Conservation (phyloP, 1,140 invertebrate species). For the Sipha flava region DNA sequence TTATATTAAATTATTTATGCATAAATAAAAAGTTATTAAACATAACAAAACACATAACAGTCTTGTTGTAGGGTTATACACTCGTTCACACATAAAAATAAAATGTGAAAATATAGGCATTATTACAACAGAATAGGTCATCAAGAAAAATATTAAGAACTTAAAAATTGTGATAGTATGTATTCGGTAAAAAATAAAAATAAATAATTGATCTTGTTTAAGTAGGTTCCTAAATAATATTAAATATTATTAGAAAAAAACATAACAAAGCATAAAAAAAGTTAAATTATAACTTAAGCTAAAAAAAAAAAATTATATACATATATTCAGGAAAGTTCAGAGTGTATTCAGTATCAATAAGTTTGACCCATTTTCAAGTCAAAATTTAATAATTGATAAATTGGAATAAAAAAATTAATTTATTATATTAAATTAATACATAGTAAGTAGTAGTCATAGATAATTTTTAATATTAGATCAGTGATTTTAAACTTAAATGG, state of each 20-base stretch:
- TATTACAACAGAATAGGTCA: slow-evolving; percentile 10
- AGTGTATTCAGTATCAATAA: not conserved
- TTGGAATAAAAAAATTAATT: not conserved
- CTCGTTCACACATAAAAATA: not conserved
- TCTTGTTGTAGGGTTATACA: slow-evolving; percentile 11
- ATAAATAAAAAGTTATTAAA: not conserved
- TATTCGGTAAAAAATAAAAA: not conserved
- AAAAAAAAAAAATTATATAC: not conserved
- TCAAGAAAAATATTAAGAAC: not conserved
- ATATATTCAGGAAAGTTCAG: not conserved
- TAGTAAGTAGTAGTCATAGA: too few relatives aligned
- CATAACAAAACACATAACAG: slow-evolving; percentile 17
- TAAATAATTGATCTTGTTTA: slow-evolving; percentile 1
- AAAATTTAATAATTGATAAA: not conserved
- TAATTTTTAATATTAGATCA: not conserved
- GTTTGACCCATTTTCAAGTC: not conserved
- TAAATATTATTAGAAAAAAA: not conserved
- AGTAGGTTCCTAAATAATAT: slow-evolving; percentile 3
- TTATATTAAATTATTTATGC: not conserved
- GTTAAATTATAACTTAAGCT: not conserved
- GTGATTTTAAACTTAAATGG: not conserved
- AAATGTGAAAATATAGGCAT: slow-evolving; percentile 10
- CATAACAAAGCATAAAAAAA: slow-evolving; percentile 24
- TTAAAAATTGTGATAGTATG: not conserved
- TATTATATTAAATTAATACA: too few relatives aligned